These are phyloP conservation scores for Cynocephalus volans DNA, from an alignment of 2,113 vertebrate species.

Conservation along the genomic window DNA sequence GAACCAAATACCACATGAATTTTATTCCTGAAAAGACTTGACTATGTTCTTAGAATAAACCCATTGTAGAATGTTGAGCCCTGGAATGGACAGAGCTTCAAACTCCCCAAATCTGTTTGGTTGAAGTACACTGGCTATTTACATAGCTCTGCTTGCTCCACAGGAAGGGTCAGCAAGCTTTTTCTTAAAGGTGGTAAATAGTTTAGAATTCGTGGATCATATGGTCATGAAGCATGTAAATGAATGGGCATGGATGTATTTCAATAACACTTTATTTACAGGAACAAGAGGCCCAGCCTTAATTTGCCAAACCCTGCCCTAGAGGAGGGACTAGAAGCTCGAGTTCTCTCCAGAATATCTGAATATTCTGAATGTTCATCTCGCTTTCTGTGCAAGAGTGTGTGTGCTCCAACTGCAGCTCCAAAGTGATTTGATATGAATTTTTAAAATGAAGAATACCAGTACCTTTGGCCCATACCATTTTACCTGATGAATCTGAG, in stretches of 20 bases:
- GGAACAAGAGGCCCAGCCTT: slow-evolving; percentile 5
- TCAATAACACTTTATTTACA: background rate
- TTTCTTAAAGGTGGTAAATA: background rate
- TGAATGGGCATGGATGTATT: background rate
- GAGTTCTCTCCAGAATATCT: background rate
- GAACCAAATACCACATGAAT: background rate
- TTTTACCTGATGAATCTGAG: slow-evolving; percentile 43
- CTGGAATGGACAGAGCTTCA: background rate
- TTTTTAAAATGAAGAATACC: background rate
- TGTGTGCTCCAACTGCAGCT: background rate
- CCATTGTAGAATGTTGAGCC: background rate
- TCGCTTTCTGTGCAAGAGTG: background rate
- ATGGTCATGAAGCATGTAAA: background rate
- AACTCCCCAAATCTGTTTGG: background rate
- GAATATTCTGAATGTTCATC: background rate
- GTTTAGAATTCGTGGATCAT: background rate
- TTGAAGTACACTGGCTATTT: background rate
- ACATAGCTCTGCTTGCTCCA: background rate
- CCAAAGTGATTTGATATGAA: background rate
- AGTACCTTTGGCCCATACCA: background rate
- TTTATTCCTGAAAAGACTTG: slow-evolving; percentile 38
- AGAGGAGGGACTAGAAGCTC: background rate
- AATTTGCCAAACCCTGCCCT: background rate
- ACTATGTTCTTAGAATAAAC: slow-evolving; percentile 31
- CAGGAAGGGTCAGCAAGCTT: background rate